Base-by-base conservation (phyloP, 64 coral and sea anemone species). In the Pocillopora verrucosa region DNA sequence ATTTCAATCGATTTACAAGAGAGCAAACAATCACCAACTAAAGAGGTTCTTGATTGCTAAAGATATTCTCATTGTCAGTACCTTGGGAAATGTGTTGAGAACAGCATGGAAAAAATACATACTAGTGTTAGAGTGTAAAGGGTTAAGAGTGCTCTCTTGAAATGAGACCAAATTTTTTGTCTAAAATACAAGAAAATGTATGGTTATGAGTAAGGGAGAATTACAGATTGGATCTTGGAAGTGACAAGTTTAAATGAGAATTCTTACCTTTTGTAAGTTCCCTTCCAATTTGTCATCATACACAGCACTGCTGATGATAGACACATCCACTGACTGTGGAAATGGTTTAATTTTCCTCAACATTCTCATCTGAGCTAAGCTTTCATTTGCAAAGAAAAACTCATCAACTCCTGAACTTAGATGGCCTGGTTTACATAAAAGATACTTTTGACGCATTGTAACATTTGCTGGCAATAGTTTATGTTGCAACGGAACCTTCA, bases 311-410 rank as follows among this genome's bases (percentile, higher is more conserved):
- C 89, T 95, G 20, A 99, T 89, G 16, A 99, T 30, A 56, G 84
- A 78, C 22, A 95, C 82, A 58, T 58, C 58, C 61, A 84, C 85
- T 82, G 92, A 88, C 19, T 77, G 60, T n/a, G 97, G 91, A 86
- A 99, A 99, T 65, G 82, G 88, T 75, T 99, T 99, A 12, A 99
- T 19, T 82, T 90, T 94, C 34, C 73, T 82, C 6, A 99, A 75
- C 78, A 87, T 95, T 78, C 75, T 95, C 56, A 95, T 72, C 73
- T 99, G 97, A 11, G 94, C 76, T 76, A 99, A 76, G 80, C 97
- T 99, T 75, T 99, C 97, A 86, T 99, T 99, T 57, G 88, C 77
- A 83, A 95, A 99, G 86, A 89, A 99, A 56, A 92, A 88, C 78
- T 99, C 97, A 59, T 93, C 91, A 76, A 99, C 94, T 22, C 81